These are phyloP conservation scores for Trachemys scripta DNA, from an alignment of 2,113 vertebrate genomes.

Conservation along the genomic window DNA sequence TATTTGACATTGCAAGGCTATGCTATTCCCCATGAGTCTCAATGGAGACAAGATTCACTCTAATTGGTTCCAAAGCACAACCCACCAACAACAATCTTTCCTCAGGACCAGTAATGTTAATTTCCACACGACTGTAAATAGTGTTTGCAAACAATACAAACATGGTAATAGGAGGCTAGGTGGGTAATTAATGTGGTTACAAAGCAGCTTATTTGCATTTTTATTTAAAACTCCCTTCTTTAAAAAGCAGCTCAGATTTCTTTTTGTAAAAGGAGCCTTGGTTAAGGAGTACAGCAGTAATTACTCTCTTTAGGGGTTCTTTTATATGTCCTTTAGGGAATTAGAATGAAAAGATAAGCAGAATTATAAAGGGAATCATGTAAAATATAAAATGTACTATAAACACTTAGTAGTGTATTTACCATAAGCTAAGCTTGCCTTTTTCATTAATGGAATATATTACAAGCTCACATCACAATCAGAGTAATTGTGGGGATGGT, in stretches of 20 bases:
- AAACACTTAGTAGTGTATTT: conserved; percentile 88
- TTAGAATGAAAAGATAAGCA: conserved; percentile 96
- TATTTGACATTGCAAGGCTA: conserved; percentile 90
- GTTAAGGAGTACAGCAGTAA: conserved; percentile 88
- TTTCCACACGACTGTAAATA: conserved; percentile 92
- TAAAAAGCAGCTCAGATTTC: conserved; percentile 91
- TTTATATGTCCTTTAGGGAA: conserved; percentile 91
- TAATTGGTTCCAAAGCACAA: conserved; percentile 99
- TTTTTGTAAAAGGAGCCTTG: conserved; percentile 88
- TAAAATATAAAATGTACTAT: conserved; percentile 90
- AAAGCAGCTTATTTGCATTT: conserved; percentile 99
- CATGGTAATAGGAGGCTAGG: conserved; percentile 95
- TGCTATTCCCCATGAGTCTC: conserved; percentile 85
- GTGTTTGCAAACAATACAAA: conserved; percentile 95
- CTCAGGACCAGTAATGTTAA: conserved; percentile 88
- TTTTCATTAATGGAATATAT: conserved; percentile 83
- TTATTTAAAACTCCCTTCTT: conserved; percentile 91
- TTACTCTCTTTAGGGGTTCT: conserved; percentile 92
- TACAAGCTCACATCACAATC: conserved; percentile 76
- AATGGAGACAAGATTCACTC: conserved; percentile 86
- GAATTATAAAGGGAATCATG: conserved; percentile 98
- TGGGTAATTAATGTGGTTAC: conserved; percentile 98
- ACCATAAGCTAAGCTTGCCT: conserved; percentile 82
- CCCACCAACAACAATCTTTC: conserved; percentile 87
- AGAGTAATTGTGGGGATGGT: conserved; percentile 71